Evolutionary conservation across 2,113 vertebrate genomes (phyloP).

Genomic region (Ginglymostoma cirratum): DNA sequence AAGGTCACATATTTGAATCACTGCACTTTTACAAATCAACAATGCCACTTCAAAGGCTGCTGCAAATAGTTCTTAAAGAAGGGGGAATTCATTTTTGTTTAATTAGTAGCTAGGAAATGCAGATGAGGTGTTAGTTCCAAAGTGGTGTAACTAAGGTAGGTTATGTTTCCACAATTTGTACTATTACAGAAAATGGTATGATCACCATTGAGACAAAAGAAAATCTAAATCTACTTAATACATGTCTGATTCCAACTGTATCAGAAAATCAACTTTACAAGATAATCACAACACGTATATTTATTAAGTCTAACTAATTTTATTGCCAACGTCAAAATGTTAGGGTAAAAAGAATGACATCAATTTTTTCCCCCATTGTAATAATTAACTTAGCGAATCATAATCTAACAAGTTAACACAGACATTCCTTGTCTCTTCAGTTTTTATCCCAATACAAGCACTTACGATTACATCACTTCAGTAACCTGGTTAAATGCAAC

Average conservation of each 20-base stretch:
- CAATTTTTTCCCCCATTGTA: background rate
- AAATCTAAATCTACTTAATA: background rate
- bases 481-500: background rate
- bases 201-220: background rate
- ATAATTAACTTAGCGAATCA: background rate
- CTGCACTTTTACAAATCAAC: background rate
- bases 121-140: background rate
- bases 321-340: background rate
- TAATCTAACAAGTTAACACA: background rate
- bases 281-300: background rate
- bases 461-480: background rate
- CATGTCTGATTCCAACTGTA: background rate
- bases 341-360: background rate
- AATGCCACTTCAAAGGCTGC: background rate
- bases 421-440: background rate
- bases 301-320: conserved; percentile 23
- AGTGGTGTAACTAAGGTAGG: background rate
- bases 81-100: background rate
- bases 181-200: background rate
- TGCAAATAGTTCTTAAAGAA: background rate
- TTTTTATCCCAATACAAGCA: background rate
- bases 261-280: too few relatives aligned
- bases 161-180: too few relatives aligned
- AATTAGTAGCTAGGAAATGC: background rate
- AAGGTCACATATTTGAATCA: background rate